Evolutionary conservation across 2,113 vertebrate species (phyloP).

Genomic region (Limanda limanda): DNA sequence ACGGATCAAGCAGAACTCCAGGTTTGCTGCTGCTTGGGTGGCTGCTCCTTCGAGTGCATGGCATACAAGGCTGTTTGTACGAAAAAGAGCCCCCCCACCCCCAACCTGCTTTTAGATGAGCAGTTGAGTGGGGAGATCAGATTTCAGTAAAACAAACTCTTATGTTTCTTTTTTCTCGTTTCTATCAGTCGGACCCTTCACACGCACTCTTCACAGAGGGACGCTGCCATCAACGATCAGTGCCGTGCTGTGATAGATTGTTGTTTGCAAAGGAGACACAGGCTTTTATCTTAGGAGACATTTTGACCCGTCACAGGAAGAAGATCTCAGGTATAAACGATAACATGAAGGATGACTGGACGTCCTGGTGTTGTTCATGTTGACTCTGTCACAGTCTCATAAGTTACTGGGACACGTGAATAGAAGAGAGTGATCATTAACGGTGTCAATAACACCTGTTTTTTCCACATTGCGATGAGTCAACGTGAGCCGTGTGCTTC

Average conservation of each 20-base stretch:
- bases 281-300: not conserved
- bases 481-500: not conserved
- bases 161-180: constrained; percentile 17
- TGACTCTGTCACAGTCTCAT: not conserved
- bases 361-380: too few relatives aligned
- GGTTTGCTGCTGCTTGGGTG: constrained; percentile 66
- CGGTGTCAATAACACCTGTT: not conserved
- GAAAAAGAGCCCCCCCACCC: constrained; percentile 25
- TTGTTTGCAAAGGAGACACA: not conserved
- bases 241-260: not conserved
- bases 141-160: constrained; percentile 40
- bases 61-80: constrained; percentile 1
- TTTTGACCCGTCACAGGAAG: not conserved
- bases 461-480: not conserved
- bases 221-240: not conserved
- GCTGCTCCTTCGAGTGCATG: constrained; percentile 33
- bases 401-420: not conserved
- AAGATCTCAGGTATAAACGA: not conserved
- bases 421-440: not conserved
- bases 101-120: not conserved
- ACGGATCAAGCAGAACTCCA: constrained; percentile 26
- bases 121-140: constrained; percentile 17
- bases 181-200: not conserved
- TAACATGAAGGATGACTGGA: not conserved
- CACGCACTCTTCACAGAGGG: not conserved